Percentiles rank a stretch among this genome's conserved stretches.
Evolutionary conservation across 2,797 vertebrate species (phyloP).

Genomic region (Botia almorhae): DNA sequence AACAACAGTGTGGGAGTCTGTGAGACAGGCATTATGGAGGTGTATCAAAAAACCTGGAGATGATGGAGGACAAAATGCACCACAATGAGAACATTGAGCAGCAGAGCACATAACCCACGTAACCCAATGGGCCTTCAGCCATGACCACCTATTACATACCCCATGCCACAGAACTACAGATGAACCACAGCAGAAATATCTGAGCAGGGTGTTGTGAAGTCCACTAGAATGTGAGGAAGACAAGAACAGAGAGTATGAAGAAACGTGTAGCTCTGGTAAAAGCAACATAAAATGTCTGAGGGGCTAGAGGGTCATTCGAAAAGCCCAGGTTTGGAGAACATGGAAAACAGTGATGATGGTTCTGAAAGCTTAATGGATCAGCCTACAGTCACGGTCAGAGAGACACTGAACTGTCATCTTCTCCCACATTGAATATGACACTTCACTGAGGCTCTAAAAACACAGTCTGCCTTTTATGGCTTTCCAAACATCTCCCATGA

Average conservation of each 20-base stretch:
- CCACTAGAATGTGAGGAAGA: constrained; percentile 17
- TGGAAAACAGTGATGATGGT: constrained; percentile 23
- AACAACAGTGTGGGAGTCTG: constrained; percentile 52
- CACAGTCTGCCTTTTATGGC: constrained; percentile 18
- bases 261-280: constrained; percentile 7
- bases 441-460: constrained; percentile 38
- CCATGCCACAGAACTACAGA: constrained; percentile 8
- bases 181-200: not conserved
- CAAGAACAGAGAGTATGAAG: not conserved
- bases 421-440: constrained; percentile 18
- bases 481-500: constrained; percentile 22
- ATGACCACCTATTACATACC: constrained; percentile 20
- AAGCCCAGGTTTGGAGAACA: constrained; percentile 7
- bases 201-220: not conserved
- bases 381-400: constrained; percentile 30
- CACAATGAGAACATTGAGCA: constrained; percentile 47
- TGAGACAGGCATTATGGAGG: constrained; percentile 57
- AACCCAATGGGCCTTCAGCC: constrained; percentile 36
- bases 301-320: constrained; percentile 20
- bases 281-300: constrained; percentile 29
- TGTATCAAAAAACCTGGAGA: constrained; percentile 68
- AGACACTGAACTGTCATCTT: constrained; percentile 39
- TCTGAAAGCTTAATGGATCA: constrained; percentile 35
- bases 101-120: constrained; percentile 33
- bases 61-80: constrained; percentile 66